Evolutionary conservation across 2,888 invertebrate genomes (phyloP).

Genomic region (Phyto melanocephala): DNA sequence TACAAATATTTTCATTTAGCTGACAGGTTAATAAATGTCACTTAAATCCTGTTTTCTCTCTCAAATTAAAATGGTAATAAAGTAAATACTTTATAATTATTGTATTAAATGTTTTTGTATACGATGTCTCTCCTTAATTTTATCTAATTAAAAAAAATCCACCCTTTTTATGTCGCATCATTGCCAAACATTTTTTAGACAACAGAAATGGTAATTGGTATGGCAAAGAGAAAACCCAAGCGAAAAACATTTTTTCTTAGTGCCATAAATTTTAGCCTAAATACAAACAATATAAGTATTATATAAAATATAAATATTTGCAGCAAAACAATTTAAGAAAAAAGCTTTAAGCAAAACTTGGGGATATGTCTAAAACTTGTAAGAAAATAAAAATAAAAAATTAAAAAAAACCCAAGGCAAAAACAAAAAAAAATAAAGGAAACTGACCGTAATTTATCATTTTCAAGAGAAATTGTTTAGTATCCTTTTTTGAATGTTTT

Average conservation of each 20-base stretch:
- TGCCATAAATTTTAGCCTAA: constrained; percentile 51
- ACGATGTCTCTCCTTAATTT: not conserved
- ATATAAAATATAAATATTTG: not conserved
- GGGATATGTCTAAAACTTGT: not conserved
- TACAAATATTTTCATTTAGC: not conserved
- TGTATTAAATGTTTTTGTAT: not conserved
- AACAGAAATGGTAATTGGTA: not conserved
- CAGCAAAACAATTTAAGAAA: not conserved
- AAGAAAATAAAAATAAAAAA: constrained; percentile 6
- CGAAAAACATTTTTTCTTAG: constrained; percentile 13
- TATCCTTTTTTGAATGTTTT: not conserved
- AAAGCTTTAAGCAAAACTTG: not conserved
- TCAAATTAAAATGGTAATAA: not conserved
- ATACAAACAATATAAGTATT: not conserved
- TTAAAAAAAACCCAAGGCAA: not conserved
- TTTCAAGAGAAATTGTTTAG: not conserved
- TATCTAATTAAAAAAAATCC: constrained; percentile 1
- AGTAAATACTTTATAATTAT: not conserved
- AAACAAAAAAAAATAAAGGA: not conserved
- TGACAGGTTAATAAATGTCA: not conserved
- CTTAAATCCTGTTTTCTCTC: not conserved
- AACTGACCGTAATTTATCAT: constrained; percentile 55
- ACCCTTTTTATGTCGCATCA: not conserved
- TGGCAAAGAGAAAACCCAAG: constrained; percentile 67
- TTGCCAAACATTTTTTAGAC: not conserved